Evolutionary conservation across 2,113 vertebrate species (phyloP).

Genomic region (Oncorhynchus mykiss): DNA sequence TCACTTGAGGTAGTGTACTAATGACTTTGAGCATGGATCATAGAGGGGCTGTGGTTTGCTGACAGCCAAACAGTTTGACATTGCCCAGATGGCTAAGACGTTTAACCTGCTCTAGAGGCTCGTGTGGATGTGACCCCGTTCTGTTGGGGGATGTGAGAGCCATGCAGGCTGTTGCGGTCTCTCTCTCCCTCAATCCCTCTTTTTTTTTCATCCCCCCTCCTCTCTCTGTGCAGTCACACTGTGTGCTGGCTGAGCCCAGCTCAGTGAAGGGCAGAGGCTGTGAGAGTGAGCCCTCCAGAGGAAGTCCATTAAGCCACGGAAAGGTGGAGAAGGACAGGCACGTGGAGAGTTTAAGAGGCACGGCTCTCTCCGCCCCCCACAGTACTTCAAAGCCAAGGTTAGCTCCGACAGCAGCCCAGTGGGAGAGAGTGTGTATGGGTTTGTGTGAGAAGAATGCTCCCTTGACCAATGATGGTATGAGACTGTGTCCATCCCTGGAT

Average conservation of each 20-base stretch:
- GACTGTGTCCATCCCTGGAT: conserved; percentile 2
- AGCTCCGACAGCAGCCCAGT: conserved; percentile 4
- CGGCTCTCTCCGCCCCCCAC: conserved; percentile 4
- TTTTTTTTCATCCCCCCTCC: not conserved
- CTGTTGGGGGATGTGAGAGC: not conserved
- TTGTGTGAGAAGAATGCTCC: not conserved
- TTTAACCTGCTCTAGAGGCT: not conserved
- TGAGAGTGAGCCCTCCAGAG: conserved; percentile 22
- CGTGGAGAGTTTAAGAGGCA: conserved; percentile 7
- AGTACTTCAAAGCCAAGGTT: conserved; percentile 33
- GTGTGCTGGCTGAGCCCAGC: not conserved
- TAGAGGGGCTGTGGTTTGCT: conserved; percentile 4
- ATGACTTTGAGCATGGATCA: conserved; percentile 13
- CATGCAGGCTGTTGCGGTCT: not conserved
- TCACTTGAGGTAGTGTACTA: not conserved
- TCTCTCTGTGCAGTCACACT: not conserved
- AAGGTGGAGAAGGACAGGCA: conserved; percentile 22
- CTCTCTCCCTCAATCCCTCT: not conserved
- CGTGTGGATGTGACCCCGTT: not conserved
- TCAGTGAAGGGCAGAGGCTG: conserved; percentile 7
- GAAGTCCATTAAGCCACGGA: conserved; percentile 41
- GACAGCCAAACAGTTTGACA: conserved; percentile 13
- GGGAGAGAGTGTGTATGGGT: conserved; percentile 12
- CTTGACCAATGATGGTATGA: not conserved
- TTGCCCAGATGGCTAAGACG: conserved; percentile 19